A percentile compares a stretch with the other conserved stretches of the same genome.
phyloP scores from a whole-genome alignment of 2,888 invertebrate genomes.

The Vannuccia rotundouncinata region DNA sequence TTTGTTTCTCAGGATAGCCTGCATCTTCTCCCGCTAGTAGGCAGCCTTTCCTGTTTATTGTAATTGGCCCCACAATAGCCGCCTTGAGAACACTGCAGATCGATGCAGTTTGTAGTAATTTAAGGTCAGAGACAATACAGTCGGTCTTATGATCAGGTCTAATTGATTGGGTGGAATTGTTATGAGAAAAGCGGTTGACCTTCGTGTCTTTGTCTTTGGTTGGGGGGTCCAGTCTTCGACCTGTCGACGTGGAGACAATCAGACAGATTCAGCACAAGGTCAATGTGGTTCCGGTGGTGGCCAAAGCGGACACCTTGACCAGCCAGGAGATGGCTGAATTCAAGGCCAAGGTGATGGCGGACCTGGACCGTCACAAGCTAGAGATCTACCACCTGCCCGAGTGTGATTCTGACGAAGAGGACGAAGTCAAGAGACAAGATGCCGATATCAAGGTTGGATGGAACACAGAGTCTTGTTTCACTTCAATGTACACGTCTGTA shows the following conservation, averaged over 20 bases:
- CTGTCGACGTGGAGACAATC: constrained; percentile 56
- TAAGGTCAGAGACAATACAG: too few species aligned
- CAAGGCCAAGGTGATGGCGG: constrained; percentile 64
- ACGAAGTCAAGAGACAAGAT: constrained; percentile 71
- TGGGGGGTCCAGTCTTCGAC: constrained; percentile 53
- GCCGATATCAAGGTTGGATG: constrained; percentile 35
- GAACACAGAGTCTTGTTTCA: too few species aligned
- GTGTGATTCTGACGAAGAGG: constrained; percentile 87
- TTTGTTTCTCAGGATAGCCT: too few species aligned
- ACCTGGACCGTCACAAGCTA: constrained; percentile 81
- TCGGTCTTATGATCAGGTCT: too few species aligned
- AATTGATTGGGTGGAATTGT: too few species aligned
- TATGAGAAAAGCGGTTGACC: not conserved
- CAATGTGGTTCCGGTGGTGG: constrained; percentile 57
- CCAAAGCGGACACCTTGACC: constrained; percentile 57
- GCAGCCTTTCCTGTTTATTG: too few species aligned
- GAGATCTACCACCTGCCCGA: constrained; percentile 90
- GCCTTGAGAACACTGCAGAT: too few species aligned
- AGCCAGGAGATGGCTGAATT: constrained; percentile 50
- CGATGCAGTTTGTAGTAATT: too few species aligned
- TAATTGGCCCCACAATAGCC: too few species aligned
- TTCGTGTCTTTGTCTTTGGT: constrained; percentile 1
- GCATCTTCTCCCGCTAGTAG: too few species aligned
- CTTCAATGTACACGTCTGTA: not conserved
- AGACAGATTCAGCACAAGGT: constrained; percentile 54